Evolutionary conservation across 2,888 invertebrate species (phyloP).

Genomic region (Pyralis farinalis): DNA sequence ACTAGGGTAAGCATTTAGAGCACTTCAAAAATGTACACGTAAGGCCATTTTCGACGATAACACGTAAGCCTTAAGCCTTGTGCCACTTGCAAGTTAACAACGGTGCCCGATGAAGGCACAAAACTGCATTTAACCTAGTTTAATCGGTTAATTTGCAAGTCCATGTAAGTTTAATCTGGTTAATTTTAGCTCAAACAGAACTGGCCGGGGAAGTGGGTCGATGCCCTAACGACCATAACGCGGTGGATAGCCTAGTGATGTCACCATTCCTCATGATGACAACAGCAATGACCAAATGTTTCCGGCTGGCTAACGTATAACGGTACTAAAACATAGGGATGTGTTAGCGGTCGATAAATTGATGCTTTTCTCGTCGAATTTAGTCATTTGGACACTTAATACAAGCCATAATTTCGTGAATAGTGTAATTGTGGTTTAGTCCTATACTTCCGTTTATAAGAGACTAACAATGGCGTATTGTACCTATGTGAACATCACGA

Average conservation of each 20-base stretch:
- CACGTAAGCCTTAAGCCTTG: background rate
- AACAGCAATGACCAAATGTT: constrained; percentile 28
- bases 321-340: constrained; percentile 19
- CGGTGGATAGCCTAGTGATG: constrained; percentile 35
- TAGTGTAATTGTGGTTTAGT: too few relatives aligned
- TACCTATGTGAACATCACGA: too few relatives aligned
- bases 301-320: constrained; percentile 32
- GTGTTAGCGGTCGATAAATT: constrained; percentile 5
- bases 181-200: constrained; percentile 24
- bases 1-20: background rate
- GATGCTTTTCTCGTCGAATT: background rate
- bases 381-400: too few relatives aligned
- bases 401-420: too few relatives aligned
- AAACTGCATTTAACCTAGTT: constrained; percentile 6
- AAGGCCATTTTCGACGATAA: background rate
- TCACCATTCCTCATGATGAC: constrained; percentile 31
- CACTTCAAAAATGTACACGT: background rate
- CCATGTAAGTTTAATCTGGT: constrained; percentile 22
- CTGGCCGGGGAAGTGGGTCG: constrained; percentile 39
- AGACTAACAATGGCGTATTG: too few relatives aligned
- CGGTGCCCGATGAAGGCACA: background rate
- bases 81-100: background rate
- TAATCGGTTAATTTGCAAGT: constrained; percentile 3
- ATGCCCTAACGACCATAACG: constrained; percentile 44
- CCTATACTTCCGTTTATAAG: too few relatives aligned